These are phyloP conservation scores for Anthonomus grandis DNA, from an alignment of 1,140 invertebrate genomes.

Conservation along the genomic window DNA sequence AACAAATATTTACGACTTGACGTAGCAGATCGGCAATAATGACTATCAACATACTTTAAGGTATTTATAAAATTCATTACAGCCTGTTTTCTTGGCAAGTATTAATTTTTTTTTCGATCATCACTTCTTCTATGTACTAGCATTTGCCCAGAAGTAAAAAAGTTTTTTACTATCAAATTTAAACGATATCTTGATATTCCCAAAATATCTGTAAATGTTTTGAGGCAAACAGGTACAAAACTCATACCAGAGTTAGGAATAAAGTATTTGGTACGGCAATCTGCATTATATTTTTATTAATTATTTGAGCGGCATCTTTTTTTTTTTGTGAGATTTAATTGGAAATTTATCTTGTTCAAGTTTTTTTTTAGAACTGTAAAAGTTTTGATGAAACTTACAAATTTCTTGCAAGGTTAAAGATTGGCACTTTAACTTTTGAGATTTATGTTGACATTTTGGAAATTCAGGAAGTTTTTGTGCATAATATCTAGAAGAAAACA, in stretches of 20 bases:
- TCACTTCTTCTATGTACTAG: background rate
- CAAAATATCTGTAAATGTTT: slow-evolving; percentile 1
- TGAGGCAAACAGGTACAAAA: background rate
- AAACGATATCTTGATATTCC: background rate
- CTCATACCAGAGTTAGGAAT: background rate
- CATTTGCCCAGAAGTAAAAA: background rate
- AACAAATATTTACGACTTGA: no score
- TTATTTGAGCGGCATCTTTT: background rate
- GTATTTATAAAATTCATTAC: slow-evolving; percentile 1
- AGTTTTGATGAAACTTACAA: slow-evolving; percentile 1
- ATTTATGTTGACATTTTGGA: background rate
- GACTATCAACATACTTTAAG: background rate
- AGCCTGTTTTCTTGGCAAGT: background rate
- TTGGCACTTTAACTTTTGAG: background rate
- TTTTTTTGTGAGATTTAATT: background rate
- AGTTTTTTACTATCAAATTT: background rate
- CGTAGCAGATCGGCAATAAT: slow-evolving; percentile 5
- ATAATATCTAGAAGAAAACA: background rate
- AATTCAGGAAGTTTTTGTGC: background rate
- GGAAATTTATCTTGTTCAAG: background rate
- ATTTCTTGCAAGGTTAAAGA: background rate
- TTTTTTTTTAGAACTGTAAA: background rate
- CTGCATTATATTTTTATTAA: background rate
- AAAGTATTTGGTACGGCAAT: slow-evolving; percentile 1
- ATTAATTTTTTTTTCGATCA: background rate